These are phyloP conservation scores for Brevimyrus niger DNA, from an alignment of 2,113 vertebrate genomes.

Conservation along the genomic window DNA sequence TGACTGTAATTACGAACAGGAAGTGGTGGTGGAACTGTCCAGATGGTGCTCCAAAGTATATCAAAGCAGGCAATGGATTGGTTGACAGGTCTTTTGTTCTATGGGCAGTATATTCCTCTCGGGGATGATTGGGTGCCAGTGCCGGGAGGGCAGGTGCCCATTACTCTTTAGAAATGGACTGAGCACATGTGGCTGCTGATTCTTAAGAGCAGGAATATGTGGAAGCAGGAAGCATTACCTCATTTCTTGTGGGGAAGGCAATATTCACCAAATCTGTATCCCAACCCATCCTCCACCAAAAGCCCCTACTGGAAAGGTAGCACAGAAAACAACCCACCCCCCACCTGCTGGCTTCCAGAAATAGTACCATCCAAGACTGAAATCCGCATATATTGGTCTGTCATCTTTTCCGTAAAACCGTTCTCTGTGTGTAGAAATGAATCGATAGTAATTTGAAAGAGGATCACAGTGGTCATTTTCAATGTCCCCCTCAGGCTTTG, in stretches of 20 bases:
- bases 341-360: neutral
- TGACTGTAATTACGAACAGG: neutral
- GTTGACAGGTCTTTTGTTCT: neutral
- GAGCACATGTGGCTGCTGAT: neutral
- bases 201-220: neutral
- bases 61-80: neutral
- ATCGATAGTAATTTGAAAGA: conserved; percentile 15
- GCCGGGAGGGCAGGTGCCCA: neutral
- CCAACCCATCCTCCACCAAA: neutral
- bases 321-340: neutral
- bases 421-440: conserved; percentile 20
- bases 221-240: neutral
- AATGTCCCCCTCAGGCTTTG: conserved; percentile 36
- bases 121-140: neutral
- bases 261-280: neutral
- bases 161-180: neutral
- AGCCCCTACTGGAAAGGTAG: neutral
- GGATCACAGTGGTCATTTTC: conserved; percentile 15
- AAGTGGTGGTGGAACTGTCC: neutral
- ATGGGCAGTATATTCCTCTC: neutral
- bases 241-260: neutral
- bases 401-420: conserved; percentile 15
- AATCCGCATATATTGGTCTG: neutral
- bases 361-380: neutral
- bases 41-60: neutral